phyloP scores from a whole-genome alignment of 2,888 invertebrate genomes.

The Agrochola circellaris region DNA sequence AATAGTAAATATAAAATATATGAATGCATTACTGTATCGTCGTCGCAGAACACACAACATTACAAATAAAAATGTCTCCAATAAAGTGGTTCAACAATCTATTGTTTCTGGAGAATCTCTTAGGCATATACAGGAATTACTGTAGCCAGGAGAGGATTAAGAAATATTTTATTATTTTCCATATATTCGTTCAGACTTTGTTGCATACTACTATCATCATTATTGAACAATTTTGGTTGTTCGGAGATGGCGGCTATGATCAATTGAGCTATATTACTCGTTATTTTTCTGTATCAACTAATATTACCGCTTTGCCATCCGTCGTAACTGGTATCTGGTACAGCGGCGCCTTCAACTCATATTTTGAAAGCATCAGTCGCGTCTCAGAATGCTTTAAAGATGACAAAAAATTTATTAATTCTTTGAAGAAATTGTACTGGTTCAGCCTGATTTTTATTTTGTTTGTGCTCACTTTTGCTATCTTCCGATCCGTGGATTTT shows the following conservation, averaged over 20 bases:
- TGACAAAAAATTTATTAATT: neutral
- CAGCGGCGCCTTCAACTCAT: neutral
- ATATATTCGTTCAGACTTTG: slow-evolving; percentile 2
- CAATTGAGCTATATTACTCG: neutral
- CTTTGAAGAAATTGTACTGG: slow-evolving; percentile 9
- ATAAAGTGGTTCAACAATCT: neutral
- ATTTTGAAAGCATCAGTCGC: neutral
- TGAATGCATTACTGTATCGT: neutral
- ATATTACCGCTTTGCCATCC: neutral
- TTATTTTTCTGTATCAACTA: neutral
- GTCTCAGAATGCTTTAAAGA: neutral
- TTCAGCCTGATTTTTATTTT: neutral
- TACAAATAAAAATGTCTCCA: neutral
- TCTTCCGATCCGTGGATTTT: neutral
- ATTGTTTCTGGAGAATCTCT: neutral
- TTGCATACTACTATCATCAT: neutral
- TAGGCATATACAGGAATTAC: neutral
- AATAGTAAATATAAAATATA: neutral
- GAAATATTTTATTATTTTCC: neutral
- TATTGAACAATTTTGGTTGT: neutral
- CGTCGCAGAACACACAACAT: neutral
- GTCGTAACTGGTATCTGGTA: neutral
- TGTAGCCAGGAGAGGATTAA: neutral
- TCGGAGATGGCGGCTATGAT: neutral
- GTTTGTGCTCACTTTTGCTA: neutral